phyloP scores from a whole-genome alignment of 2,888 invertebrate species.

The Stramonita haemastoma region DNA sequence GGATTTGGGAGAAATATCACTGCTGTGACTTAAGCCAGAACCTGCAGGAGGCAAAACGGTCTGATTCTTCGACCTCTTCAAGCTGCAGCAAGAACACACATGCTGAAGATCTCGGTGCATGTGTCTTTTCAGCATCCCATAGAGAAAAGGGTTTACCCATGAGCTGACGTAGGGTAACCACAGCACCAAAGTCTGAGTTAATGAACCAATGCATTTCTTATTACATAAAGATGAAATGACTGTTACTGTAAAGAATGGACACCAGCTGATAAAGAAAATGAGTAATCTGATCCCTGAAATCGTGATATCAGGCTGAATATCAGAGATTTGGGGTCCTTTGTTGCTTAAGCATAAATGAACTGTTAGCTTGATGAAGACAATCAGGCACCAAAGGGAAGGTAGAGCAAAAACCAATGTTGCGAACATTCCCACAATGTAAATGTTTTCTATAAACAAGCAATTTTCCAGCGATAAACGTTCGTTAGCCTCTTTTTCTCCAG shows the following conservation, averaged over 20 bases:
- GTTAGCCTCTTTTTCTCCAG: background rate
- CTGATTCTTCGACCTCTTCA: background rate
- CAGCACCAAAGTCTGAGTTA: background rate
- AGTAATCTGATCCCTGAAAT: slow-evolving; percentile 20
- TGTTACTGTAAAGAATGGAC: slow-evolving; percentile 28
- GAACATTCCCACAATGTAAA: background rate
- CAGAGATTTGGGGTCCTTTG: background rate
- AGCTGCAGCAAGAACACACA: background rate
- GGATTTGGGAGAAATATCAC: background rate
- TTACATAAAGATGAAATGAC: background rate
- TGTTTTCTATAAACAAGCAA: slow-evolving; percentile 22
- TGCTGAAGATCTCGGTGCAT: slow-evolving; percentile 16
- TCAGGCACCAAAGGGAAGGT: background rate
- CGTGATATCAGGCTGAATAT: background rate
- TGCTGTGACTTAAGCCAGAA: background rate
- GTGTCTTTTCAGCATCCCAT: slow-evolving; percentile 38
- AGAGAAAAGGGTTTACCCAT: slow-evolving; percentile 37
- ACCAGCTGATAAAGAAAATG: slow-evolving; percentile 31
- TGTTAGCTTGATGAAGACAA: background rate
- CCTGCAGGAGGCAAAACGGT: background rate
- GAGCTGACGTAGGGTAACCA: slow-evolving; percentile 34
- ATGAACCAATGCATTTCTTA: background rate
- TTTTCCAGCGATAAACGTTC: background rate
- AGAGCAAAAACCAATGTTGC: background rate
- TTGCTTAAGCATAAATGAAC: background rate